Evolutionary conservation across 2,797 vertebrate genomes (phyloP), one percentile per base, ranked within the genome.

Genomic region (Emydoidea blandingii): DNA sequence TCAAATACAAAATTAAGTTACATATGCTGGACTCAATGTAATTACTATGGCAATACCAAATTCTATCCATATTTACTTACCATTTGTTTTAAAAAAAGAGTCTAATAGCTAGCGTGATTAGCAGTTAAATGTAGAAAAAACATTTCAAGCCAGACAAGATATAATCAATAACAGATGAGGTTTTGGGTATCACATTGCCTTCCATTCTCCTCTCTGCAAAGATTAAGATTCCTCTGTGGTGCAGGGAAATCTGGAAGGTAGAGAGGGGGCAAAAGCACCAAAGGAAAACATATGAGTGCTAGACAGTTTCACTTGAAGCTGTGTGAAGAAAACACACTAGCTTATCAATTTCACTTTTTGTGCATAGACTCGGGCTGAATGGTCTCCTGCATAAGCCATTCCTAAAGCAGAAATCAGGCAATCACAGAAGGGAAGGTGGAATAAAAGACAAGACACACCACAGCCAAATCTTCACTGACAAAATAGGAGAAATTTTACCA

Each of bases 41-140:
- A 49, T 4, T 44, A 79, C 5, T 44, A 65, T 12, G 86, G 59
- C 27, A 84, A 56, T 12, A n/a, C 0, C 3, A 2, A 54, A 19
- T 76, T 83, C 89, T 47, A 79, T 3, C 21, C 86, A 93, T 78
- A 25, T 31, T 2, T 31, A 94, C 29, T 62, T 79, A 44, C 6
- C 72, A 81, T 12, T n/a, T 74, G 3, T 5, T 87, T 95, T 78
- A 50, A 89, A 31, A 90, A 12, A 49, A 2, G 65, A 44, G 11
- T 0, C 0, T 4, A 23, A 5, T 41, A 49, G 31, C 23, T 41
- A 49, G 31, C 23, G 15, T 5, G 15, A 49, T 29, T 27, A 78
- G 74, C 44, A 78, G 74, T 49, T 78, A 78, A 78, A 49, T 78
- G 44, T 31, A 49, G 74, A 29, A 31, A 47, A 78, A 44, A 27